Conservation (phyloP, 2,113 vertebrate genomes). For the Lophura nycthemera region DNA sequence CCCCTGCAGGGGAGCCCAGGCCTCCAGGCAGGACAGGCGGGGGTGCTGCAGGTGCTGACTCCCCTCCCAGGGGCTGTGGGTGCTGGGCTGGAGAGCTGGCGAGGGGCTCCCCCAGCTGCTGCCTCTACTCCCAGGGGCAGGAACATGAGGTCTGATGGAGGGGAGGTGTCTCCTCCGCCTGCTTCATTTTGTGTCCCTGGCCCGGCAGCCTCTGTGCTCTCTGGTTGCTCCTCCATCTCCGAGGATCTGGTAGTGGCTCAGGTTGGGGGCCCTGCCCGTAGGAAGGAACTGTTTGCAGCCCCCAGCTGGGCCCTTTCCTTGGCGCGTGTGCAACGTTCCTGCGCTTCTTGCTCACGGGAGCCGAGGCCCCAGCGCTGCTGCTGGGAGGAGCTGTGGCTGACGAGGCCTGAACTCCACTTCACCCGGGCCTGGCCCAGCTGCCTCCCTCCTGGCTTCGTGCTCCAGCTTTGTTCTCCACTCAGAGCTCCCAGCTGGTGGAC, state of each 20-base stretch:
- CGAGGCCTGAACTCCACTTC: slow-evolving; percentile 61
- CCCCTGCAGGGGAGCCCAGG: too few species aligned
- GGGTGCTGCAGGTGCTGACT: neutral
- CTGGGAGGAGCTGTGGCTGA: slow-evolving; percentile 61
- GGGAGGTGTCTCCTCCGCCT: neutral
- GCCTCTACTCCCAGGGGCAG: neutral
- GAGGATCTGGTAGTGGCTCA: rapidly evolving
- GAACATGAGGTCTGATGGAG: rapidly evolving
- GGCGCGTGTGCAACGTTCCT: slow-evolving; percentile 12
- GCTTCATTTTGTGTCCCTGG: rapidly evolving
- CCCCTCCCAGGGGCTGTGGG: neutral
- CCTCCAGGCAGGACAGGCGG: neutral
- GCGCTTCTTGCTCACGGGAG: neutral
- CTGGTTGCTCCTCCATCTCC: rapidly evolving
- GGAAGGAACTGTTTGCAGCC: neutral
- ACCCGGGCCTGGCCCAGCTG: slow-evolving; percentile 63
- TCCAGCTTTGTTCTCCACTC: neutral
- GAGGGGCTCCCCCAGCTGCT: neutral
- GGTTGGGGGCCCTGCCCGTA: neutral
- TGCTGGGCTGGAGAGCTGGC: neutral
- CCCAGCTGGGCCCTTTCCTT: slow-evolving; percentile 54
- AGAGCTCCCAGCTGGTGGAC: slow-evolving; percentile 23
- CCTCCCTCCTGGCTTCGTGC: slow-evolving; percentile 13
- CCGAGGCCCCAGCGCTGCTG: slow-evolving; percentile 61
- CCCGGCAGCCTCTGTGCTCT: rapidly evolving